phyloP scores from a whole-genome alignment of 2,113 vertebrate genomes.

The Mesembrinibis cayennensis region DNA sequence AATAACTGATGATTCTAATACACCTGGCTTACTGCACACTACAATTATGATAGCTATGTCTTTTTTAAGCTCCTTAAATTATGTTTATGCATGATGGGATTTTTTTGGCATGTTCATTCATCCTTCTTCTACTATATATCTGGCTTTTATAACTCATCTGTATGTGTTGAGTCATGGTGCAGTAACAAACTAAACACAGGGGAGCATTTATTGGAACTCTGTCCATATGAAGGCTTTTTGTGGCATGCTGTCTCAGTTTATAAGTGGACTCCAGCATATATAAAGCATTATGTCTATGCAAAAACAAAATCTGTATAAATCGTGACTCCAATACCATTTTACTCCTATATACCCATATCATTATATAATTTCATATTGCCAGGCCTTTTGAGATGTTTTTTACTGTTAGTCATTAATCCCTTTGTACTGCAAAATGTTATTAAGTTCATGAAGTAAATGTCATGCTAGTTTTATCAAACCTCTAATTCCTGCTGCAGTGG shows the following conservation, averaged over 20 bases:
- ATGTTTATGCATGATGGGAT: background rate
- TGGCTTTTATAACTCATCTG: background rate
- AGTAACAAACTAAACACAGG: background rate
- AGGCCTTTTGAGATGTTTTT: background rate
- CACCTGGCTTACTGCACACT: background rate
- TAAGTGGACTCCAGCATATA: background rate
- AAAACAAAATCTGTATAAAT: background rate
- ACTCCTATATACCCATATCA: background rate
- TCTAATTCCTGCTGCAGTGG: constrained; percentile 21
- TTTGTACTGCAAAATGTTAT: background rate
- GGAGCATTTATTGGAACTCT: background rate
- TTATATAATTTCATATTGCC: background rate
- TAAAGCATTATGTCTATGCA: background rate
- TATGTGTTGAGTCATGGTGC: background rate
- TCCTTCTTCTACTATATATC: background rate
- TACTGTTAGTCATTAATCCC: background rate
- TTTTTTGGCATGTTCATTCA: background rate
- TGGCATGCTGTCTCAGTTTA: background rate
- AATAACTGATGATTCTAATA: background rate
- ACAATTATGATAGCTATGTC: background rate
- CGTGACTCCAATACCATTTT: background rate
- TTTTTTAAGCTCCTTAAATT: background rate
- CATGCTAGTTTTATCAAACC: constrained; percentile 5
- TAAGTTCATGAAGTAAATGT: background rate
- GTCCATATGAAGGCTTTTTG: background rate